Percentiles rank a stretch among this genome's conserved stretches.
phyloP scores from a whole-genome alignment of 1,140 invertebrate species.

The Diorhabda sublineata region DNA sequence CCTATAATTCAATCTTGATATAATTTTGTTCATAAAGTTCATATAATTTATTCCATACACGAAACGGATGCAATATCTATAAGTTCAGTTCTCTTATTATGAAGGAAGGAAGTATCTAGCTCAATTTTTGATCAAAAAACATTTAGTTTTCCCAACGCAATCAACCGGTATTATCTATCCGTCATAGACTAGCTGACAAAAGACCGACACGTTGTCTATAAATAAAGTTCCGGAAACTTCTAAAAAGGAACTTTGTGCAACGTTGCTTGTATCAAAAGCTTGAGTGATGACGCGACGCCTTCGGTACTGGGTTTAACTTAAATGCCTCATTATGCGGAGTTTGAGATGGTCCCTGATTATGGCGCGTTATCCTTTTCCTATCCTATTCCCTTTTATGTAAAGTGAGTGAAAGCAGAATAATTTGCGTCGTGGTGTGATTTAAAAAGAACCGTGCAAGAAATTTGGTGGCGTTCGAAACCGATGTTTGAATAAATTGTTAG shows the following conservation, averaged over 20 bases:
- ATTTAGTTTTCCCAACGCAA: too few relatives aligned
- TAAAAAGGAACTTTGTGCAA: background rate
- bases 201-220: background rate
- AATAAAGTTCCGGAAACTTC: background rate
- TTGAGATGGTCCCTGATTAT: slow-evolving; percentile 1
- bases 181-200: too few relatives aligned
- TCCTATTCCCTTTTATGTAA: background rate
- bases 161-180: too few relatives aligned
- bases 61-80: too few relatives aligned
- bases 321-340: slow-evolving; percentile 7
- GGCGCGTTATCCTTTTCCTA: background rate
- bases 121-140: too few relatives aligned
- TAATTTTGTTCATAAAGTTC: too few relatives aligned
- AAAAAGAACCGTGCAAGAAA: background rate
- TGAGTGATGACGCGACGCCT: slow-evolving; percentile 1
- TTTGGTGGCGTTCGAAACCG: background rate
- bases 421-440: background rate
- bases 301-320: slow-evolving; percentile 8
- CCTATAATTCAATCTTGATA: too few relatives aligned
- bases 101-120: too few relatives aligned
- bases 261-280: slow-evolving; percentile 6
- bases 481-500: background rate
- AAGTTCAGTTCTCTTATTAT: too few relatives aligned
- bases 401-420: background rate
- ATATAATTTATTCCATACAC: too few relatives aligned